Base-by-base conservation (phyloP, 2,797 vertebrate genomes). In the Spondyliosoma cantharus region DNA sequence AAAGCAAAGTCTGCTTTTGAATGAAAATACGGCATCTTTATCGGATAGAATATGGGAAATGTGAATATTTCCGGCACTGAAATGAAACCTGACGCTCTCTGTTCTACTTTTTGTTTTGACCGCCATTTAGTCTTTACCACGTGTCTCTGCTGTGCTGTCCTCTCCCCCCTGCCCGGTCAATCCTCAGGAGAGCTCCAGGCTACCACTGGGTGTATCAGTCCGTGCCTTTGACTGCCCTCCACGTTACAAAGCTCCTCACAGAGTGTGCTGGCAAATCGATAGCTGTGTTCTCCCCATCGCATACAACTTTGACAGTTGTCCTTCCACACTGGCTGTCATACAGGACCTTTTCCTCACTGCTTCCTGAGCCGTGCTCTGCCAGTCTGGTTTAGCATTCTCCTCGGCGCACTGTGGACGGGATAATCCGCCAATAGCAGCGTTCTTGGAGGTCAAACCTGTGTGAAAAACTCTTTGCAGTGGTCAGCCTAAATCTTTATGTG, bases 141-240 rank as follows among this genome's bases (percentile, higher is more conserved):
- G 12, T 29, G 74, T 70, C 71, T 73, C 42, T 48, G 22, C 24
- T 22, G 27, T 43, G 73, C 37, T 22, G 7, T 84, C 72, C 59
- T 66, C 45, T 25, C 49, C 27, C 3, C 13, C 46, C 22, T 32
- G 70, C 64, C 74, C 58, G 87, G 63, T 86, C 29, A 75, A 71
- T 62, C 71, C 82, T 71, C 86, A 13, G 78, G 82, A 78, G 88
- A 73, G 13, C 64, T 68, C 16, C 62, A 25, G 56, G 46, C 60
- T 53, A 66, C 68, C 66, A 48, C 52, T 45, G 64, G 54, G 60
- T 68, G 80, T 68, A 80, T 87, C 81, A 56, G 72, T 74, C 76
- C 71, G 49, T 42, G 85, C 80, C 90, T 92, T 89, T 89, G 76
- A 86, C 76, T 86, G 89, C 71, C 87, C 92, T 92, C 86, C 79